A percentile compares a stretch with the other conserved stretches of the same genome.
Evolutionary conservation across 2,888 invertebrate genomes (phyloP).

Genomic region (Podotricha telesiphe): DNA sequence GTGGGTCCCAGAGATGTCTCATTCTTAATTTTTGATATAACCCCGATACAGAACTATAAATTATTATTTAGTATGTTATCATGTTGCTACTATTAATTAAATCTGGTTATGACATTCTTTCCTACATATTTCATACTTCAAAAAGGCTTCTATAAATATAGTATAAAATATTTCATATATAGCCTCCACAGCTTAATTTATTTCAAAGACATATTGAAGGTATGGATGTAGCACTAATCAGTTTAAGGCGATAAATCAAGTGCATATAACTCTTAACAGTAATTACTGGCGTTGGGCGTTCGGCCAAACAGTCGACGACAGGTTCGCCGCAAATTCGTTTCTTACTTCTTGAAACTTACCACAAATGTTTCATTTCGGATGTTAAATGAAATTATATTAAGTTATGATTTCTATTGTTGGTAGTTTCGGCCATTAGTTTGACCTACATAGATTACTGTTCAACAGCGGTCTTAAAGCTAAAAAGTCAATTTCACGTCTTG

Average conservation of each 20-base stretch:
- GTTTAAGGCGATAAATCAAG: conserved; percentile 22
- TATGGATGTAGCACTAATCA: conserved; percentile 8
- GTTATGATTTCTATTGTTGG: conserved; percentile 16
- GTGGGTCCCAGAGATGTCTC: too few relatives aligned
- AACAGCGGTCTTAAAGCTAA: not conserved
- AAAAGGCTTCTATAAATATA: conserved; percentile 2
- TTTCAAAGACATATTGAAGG: not conserved
- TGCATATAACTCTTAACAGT: conserved; percentile 32
- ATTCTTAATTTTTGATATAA: too few relatives aligned
- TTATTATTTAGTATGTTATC: not conserved
- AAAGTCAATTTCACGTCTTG: not conserved
- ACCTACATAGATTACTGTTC: conserved; percentile 3
- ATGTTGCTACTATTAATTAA: not conserved
- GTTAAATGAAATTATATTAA: conserved; percentile 24
- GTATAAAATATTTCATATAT: conserved; percentile 1
- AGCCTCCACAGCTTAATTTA: not conserved
- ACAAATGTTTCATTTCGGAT: conserved; percentile 34
- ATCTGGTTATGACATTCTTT: not conserved
- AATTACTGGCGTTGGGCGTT: conserved; percentile 34
- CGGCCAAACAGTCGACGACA: conserved; percentile 34
- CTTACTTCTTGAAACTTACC: conserved; percentile 38
- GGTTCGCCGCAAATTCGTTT: conserved; percentile 41
- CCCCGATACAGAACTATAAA: too few relatives aligned
- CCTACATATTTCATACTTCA: not conserved
- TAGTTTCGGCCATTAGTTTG: conserved; percentile 13